Conservation (phyloP, 2,888 invertebrate genomes). For the Cremastinae sp. region DNA sequence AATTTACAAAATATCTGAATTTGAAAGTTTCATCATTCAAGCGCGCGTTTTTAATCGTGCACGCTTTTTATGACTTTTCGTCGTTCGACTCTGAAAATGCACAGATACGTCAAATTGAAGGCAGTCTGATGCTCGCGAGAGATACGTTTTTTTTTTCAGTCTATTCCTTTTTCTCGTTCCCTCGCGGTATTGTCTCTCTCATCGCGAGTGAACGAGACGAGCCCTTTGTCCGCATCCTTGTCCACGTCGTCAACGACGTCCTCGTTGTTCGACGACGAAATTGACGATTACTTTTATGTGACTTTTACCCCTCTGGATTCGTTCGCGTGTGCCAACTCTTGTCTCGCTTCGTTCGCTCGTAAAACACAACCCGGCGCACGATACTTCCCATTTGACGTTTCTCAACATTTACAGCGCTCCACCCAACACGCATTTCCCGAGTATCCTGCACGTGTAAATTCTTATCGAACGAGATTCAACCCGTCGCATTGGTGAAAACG, state of each 20-base stretch:
- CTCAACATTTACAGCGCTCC: not conserved
- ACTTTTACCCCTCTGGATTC: conserved; percentile 48
- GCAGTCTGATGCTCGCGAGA: not conserved
- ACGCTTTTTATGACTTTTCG: too few species aligned
- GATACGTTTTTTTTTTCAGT: not conserved
- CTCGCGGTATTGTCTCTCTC: conserved; percentile 11
- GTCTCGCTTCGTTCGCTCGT: conserved; percentile 53
- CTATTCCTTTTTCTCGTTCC: too few species aligned
- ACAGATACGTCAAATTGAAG: conserved; percentile 5
- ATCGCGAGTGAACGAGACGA: conserved; percentile 30
- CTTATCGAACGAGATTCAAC: not conserved
- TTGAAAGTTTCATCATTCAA: too few species aligned
- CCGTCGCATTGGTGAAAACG: not conserved
- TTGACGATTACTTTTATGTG: conserved; percentile 65
- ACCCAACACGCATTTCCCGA: not conserved
- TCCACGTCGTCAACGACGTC: conserved; percentile 30
- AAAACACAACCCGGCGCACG: conserved; percentile 47
- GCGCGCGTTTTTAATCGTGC: too few species aligned
- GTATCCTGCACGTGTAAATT: not conserved
- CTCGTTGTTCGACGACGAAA: conserved; percentile 60
- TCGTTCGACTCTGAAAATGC: too few species aligned
- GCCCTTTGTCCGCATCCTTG: conserved; percentile 53
- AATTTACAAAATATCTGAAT: too few species aligned
- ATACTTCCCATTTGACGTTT: conserved; percentile 45
- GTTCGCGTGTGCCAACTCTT: conserved; percentile 35